Conservation (phyloP, 1,140 invertebrate species). For the Psix sp. region DNA sequence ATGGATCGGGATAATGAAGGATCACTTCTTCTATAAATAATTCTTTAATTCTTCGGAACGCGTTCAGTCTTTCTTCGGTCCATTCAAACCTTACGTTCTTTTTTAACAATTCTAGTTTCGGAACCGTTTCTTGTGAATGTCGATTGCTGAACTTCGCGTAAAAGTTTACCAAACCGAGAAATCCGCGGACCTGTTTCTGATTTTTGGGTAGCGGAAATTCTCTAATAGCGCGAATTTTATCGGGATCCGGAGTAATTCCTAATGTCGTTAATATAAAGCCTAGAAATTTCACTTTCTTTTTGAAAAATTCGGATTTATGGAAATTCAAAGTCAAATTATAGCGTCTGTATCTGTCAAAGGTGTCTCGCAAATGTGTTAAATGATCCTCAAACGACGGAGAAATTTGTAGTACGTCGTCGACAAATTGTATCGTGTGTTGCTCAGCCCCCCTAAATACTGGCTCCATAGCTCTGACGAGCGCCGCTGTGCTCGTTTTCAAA, state of each 20-base stretch:
- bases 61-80: slow-evolving; percentile 3
- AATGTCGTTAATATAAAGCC: slow-evolving; percentile 3
- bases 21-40: slow-evolving; percentile 19
- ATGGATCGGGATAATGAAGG: slow-evolving; percentile 16
- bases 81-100: slow-evolving; percentile 6
- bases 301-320: slow-evolving; percentile 11
- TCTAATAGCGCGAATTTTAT: slow-evolving; percentile 15
- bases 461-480: slow-evolving; percentile 5
- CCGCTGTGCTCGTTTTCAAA: slow-evolving; percentile 14
- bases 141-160: slow-evolving; percentile 11
- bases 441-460: not conserved
- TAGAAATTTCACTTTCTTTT: slow-evolving; percentile 15
- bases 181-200: slow-evolving; percentile 1
- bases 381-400: slow-evolving; percentile 3
- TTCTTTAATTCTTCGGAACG: slow-evolving; percentile 6
- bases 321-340: slow-evolving; percentile 15
- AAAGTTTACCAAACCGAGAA: slow-evolving; percentile 20
- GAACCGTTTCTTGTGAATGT: not conserved
- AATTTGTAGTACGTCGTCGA: slow-evolving; percentile 6
- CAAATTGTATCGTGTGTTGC: slow-evolving; percentile 2
- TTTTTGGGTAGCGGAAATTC: slow-evolving; percentile 4
- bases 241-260: slow-evolving; percentile 12
- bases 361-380: not conserved
- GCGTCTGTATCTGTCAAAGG: not conserved
- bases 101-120: slow-evolving; percentile 2